Percentiles rank a stretch among this genome's conserved stretches.
Conservation (phyloP, 2,888 invertebrate species). For the Meloe dianella region DNA sequence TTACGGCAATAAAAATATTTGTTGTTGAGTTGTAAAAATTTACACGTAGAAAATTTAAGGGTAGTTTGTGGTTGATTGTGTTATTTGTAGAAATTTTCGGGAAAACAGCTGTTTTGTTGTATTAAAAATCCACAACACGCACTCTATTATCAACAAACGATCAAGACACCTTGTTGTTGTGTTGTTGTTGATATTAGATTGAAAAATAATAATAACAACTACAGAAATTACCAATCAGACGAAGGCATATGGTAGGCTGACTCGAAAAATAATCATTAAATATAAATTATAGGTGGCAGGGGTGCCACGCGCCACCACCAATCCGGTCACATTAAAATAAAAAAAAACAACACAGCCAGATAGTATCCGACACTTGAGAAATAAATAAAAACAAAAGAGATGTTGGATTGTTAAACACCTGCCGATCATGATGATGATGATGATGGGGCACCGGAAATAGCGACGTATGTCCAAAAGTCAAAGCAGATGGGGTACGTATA, state of each 20-base stretch:
- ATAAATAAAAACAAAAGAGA: background rate
- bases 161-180: constrained; percentile 5
- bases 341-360: background rate
- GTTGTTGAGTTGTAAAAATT: background rate
- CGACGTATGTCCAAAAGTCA: background rate
- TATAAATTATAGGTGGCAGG: background rate
- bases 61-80: background rate
- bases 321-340: background rate
- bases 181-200: constrained; percentile 2
- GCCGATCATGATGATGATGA: background rate
- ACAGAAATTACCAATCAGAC: background rate
- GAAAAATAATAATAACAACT: background rate
- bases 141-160: background rate
- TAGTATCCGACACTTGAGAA: background rate
- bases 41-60: background rate
- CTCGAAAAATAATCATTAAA: background rate
- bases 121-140: background rate
- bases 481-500: background rate
- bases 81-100: background rate
- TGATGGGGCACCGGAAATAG: background rate
- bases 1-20: constrained; percentile 11
- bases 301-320: constrained; percentile 2
- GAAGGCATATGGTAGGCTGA: background rate
- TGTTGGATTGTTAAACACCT: background rate
- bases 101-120: background rate